A percentile compares a stretch with the other conserved stretches of the same genome.
These are phyloP conservation scores for Laodelphax striatellus DNA, from an alignment of 1,140 invertebrate species.

Conservation along the genomic window DNA sequence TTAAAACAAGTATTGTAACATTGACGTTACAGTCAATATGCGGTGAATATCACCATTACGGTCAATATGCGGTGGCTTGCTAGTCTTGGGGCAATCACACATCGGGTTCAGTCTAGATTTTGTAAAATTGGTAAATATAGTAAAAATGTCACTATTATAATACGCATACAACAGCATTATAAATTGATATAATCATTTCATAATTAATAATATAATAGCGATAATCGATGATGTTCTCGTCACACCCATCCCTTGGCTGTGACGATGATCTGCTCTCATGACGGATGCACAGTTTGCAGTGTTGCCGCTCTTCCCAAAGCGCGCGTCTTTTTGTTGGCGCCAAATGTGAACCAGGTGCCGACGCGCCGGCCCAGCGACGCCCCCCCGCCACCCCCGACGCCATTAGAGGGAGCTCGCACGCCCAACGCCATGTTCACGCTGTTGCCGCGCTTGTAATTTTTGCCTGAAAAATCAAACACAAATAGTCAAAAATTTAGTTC, in stretches of 20 bases:
- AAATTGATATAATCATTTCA: too few relatives aligned
- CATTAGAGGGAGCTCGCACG: constrained; percentile 22
- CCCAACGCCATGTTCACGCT: neutral
- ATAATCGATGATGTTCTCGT: neutral
- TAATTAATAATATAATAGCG: too few relatives aligned
- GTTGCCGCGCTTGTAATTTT: constrained; percentile 37
- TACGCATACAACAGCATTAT: too few relatives aligned
- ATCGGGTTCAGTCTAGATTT: too few relatives aligned
- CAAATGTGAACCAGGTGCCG: constrained; percentile 46
- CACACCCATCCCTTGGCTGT: constrained; percentile 20
- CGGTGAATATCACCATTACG: too few relatives aligned
- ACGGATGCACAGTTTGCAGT: constrained; percentile 18
- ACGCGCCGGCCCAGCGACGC: constrained; percentile 43
- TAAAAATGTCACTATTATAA: too few relatives aligned
- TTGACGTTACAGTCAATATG: too few relatives aligned
- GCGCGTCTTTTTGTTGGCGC: constrained; percentile 39
- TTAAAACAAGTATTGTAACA: too few relatives aligned
- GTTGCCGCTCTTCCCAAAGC: constrained; percentile 12
- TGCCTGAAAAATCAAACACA: constrained; percentile 29
- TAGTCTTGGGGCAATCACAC: too few relatives aligned
- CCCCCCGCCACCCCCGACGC: constrained; percentile 27
- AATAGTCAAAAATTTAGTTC: too few relatives aligned
- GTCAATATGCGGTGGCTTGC: too few relatives aligned
- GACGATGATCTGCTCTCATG: constrained; percentile 19
- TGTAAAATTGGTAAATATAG: too few relatives aligned